Conservation (phyloP, 2,113 vertebrate genomes). For the Epinephelus moara region DNA sequence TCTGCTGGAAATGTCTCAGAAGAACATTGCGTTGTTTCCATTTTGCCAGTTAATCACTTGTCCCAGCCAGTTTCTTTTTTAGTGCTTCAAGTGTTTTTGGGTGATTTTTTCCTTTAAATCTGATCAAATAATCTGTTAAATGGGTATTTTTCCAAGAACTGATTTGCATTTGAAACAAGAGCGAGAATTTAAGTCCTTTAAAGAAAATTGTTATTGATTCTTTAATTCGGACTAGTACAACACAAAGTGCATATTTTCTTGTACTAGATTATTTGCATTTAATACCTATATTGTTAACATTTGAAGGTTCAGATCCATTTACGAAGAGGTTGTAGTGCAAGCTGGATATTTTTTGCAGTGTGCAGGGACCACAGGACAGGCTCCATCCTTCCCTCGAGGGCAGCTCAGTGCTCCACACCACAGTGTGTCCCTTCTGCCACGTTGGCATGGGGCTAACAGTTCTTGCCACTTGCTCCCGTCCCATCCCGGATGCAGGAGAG, state of each 20-base stretch:
- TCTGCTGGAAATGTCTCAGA: conserved; percentile 48
- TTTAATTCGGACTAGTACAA: conserved; percentile 17
- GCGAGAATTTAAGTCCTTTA: neutral
- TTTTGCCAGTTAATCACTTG: conserved; percentile 50
- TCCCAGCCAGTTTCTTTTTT: conserved; percentile 40
- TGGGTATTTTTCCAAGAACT: conserved; percentile 40
- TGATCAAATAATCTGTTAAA: conserved; percentile 35
- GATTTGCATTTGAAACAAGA: conserved; percentile 53
- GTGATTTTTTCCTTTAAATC: conserved; percentile 26
- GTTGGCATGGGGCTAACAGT: conserved; percentile 20
- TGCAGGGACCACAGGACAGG: conserved; percentile 12
- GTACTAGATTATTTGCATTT: neutral
- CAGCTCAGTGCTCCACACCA: conserved; percentile 8
- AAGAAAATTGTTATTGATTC: conserved; percentile 18
- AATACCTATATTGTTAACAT: neutral
- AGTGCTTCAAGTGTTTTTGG: conserved; percentile 36
- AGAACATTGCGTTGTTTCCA: conserved; percentile 29
- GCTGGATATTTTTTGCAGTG: conserved; percentile 35
- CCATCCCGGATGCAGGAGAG: neutral
- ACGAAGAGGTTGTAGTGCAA: neutral
- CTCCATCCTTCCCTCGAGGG: conserved; percentile 7
- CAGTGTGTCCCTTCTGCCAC: conserved; percentile 56
- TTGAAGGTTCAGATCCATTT: neutral
- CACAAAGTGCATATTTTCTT: conserved; percentile 1
- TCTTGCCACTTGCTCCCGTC: conserved; percentile 35